Evolutionary conservation across 23 tunicate species (phyloP), one percentile per base, ranked within the genome.

Genomic region (Aplidium turbinatum): DNA sequence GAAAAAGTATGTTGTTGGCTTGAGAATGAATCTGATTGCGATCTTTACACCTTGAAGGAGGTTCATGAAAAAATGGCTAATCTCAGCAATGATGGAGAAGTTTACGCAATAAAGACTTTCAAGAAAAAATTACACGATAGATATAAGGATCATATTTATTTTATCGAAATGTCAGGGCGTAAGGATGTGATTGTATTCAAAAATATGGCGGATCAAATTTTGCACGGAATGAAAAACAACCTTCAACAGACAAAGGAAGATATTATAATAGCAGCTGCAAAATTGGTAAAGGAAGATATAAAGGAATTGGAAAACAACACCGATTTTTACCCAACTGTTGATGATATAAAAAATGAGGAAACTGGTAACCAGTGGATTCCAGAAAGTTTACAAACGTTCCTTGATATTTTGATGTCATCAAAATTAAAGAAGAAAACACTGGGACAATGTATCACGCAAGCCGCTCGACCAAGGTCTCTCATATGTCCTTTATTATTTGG

Each of bases 361-460:
- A 4, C 26, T 27, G 26, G 22, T 19, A 27, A 53, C n/a, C 20
- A 53, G 21, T 53, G 60, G 60, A 27, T 53, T 53, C 60, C 60
- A 19, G 60, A 19, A 53, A 53, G 60, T 53, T 7, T 53, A 27
- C 16, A 53, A 53, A 4, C 22, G 16, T 4, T 53, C 26, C 60
- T 53, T 7, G 22, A 53, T 53, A 19, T 19, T 19, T 53, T 53
- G 22, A 7, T 53, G 16, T 19, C 60, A 19, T 53, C 60, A 7
- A 53, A 27, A 24, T 53, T 53, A 19, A 53, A 53, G 21, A 24
- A 53, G 22, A 24, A 19, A 11, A 53, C 26, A 4, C n/a, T 53
- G n/a, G 60, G 60, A 19, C 60, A 53, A 53, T 53, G 60, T 19
- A 53, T 53, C n/a, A 53, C 60, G 21, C 60, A 53, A 53, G 21